Evolutionary conservation across 1,140 invertebrate genomes (phyloP).

Genomic region (Orussus abietinus): DNA sequence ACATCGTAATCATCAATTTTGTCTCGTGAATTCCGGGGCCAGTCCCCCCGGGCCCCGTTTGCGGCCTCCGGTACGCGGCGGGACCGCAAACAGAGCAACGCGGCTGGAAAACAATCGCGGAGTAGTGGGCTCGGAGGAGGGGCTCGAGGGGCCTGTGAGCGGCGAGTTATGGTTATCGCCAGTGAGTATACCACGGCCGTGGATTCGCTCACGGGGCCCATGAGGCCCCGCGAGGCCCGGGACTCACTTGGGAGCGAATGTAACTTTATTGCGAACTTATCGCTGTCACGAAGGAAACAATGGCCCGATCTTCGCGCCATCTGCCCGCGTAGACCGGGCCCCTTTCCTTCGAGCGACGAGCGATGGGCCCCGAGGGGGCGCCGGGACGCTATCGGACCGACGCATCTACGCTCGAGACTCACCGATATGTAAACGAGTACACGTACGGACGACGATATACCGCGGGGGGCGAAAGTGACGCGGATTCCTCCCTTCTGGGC

Average conservation of each 20-base stretch:
- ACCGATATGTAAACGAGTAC: background rate
- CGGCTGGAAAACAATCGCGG: conserved; percentile 24
- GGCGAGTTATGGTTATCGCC: conserved; percentile 32
- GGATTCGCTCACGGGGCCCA: conserved; percentile 8
- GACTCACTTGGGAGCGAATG: conserved; percentile 42
- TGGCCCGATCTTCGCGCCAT: conserved; percentile 45
- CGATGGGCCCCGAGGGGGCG: conserved; percentile 45
- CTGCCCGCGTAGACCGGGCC: too few species aligned
- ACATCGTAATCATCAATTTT: conserved; percentile 32
- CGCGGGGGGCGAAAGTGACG: too few species aligned
- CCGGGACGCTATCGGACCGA: too few species aligned
- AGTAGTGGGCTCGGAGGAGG: conserved; percentile 30
- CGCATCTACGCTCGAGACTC: too few species aligned
- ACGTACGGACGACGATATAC: too few species aligned
- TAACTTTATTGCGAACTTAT: conserved; percentile 53
- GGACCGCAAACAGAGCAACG: conserved; percentile 24
- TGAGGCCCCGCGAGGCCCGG: background rate
- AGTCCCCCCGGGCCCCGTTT: background rate
- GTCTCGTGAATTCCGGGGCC: conserved; percentile 23
- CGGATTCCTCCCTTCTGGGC: too few species aligned
- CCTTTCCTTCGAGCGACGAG: conserved; percentile 48
- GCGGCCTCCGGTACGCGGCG: conserved; percentile 4
- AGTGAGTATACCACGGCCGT: conserved; percentile 23
- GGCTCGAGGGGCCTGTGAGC: background rate
- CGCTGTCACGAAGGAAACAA: conserved; percentile 50